These are phyloP conservation scores for Itoplectis maculator DNA, from an alignment of 2,888 invertebrate species.

Conservation along the genomic window DNA sequence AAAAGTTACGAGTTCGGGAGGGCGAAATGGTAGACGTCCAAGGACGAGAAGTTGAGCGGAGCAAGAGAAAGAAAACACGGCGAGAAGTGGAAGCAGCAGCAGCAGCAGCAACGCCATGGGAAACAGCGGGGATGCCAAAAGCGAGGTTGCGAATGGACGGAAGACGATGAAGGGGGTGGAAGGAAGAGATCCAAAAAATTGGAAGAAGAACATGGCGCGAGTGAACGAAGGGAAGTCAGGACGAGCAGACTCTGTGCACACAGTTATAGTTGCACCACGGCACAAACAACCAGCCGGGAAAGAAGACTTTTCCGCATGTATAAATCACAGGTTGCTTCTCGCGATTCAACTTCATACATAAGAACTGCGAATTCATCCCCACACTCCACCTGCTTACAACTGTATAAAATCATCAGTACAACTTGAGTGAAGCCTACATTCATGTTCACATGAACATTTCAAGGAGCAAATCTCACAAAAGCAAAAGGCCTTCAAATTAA, in stretches of 20 bases:
- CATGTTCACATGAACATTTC: too few species aligned
- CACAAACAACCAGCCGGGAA: not conserved
- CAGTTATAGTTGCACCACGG: not conserved
- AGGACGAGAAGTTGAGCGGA: slow-evolving; percentile 47
- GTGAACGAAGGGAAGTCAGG: slow-evolving; percentile 20
- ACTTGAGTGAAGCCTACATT: not conserved
- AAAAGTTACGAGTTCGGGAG: slow-evolving; percentile 53
- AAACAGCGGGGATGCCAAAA: slow-evolving; percentile 14
- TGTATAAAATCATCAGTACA: not conserved
- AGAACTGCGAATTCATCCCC: not conserved
- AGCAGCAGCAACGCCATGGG: not conserved
- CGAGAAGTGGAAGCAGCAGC: slow-evolving; percentile 39
- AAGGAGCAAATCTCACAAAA: too few species aligned
- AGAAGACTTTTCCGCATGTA: slow-evolving; percentile 11
- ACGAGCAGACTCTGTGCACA: not conserved
- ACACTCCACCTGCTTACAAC: not conserved
- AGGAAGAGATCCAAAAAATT: slow-evolving; percentile 1
- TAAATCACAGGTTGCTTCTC: not conserved
- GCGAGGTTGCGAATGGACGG: not conserved
- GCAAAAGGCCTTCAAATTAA: too few species aligned
- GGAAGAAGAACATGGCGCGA: slow-evolving; percentile 20
- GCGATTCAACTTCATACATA: not conserved
- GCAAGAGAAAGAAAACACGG: slow-evolving; percentile 24
- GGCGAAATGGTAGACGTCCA: slow-evolving; percentile 35
- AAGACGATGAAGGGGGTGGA: slow-evolving; percentile 7